Conservation (phyloP, 2,888 invertebrate genomes). For the Amorpha juglandis region DNA sequence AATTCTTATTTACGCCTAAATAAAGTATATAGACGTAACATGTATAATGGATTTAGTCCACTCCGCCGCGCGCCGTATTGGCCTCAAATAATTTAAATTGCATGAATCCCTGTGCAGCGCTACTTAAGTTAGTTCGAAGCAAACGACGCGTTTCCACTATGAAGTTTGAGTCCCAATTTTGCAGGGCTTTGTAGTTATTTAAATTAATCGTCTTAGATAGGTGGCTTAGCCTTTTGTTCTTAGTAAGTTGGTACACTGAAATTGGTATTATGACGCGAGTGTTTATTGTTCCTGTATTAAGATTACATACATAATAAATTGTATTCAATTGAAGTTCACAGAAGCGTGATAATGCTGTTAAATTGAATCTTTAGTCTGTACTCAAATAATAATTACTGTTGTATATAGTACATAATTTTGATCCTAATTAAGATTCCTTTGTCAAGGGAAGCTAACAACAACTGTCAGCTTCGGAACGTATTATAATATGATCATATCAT, state of each 20-base stretch:
- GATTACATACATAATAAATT: no score
- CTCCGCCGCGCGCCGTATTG: not conserved
- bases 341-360: no score
- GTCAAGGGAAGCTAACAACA: no score
- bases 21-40: not conserved
- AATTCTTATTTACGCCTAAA: not conserved
- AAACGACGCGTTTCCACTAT: not conserved
- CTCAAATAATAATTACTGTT: no score
- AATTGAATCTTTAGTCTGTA: no score
- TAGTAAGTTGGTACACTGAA: not conserved
- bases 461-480: no score
- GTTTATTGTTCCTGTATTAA: no score
- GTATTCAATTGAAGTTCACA: not conserved
- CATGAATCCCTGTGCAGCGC: constrained; percentile 7
- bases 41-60: not conserved
- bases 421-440: no score
- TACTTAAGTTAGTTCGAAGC: constrained; percentile 14
- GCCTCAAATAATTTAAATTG: constrained; percentile 19
- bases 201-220: constrained; percentile 26
- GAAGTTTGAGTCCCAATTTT: constrained; percentile 19
- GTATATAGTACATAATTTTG: no score
- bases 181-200: constrained; percentile 16
- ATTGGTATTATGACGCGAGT: not conserved
- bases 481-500: no score
- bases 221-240: not conserved